Base-by-base conservation (phyloP, 1,140 invertebrate species). In the Nomia melanderi region DNA sequence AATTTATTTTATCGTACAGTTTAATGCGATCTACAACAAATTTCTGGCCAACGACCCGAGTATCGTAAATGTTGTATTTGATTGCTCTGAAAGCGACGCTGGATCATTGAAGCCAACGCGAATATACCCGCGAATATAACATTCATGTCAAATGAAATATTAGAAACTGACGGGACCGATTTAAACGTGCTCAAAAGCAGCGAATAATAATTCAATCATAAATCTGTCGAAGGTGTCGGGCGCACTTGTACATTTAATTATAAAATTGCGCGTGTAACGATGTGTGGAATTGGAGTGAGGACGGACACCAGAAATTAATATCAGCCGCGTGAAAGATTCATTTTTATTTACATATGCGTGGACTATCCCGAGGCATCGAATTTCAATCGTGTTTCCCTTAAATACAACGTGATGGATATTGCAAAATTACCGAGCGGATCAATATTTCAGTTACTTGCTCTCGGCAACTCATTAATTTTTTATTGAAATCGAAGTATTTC, bases 171-270 rank as follows among this genome's bases (percentile, higher is more conserved):
- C 54, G 2, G 25, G 54, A 1, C 12, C 11, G 9, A 27, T 54
- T 54, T 54, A 54, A 54, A 27, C 53, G 53, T 11, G 25, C 53
- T 57, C 54, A 31, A 57, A 57, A 20, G 27, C 9, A 31, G 54
- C 54, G 3, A 29, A 31, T 57, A 57, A 57, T 57, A 57, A 57
- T 57, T 57, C 25, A 57, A 57, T 57, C 54, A 17, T 31, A 31
- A 57, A 31, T 57, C 54, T 57, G 54, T 57, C 54, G 25, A 31
- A 31, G 27, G 25, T 12, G 54, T 57, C 54, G 14, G 27, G 7
- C 12, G 14, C 54, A 31, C 27, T 57, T 12, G 54, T 31, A 57
- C 27, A 4, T 57, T 57, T 31, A 31, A 31, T 20, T 57, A 27
- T 20, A 29, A 27, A 57, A 20, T 20, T 17, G n/a, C 20, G 47